Conservation (phyloP, 2,888 invertebrate species). For the Dasysyrphus tricinctus region DNA sequence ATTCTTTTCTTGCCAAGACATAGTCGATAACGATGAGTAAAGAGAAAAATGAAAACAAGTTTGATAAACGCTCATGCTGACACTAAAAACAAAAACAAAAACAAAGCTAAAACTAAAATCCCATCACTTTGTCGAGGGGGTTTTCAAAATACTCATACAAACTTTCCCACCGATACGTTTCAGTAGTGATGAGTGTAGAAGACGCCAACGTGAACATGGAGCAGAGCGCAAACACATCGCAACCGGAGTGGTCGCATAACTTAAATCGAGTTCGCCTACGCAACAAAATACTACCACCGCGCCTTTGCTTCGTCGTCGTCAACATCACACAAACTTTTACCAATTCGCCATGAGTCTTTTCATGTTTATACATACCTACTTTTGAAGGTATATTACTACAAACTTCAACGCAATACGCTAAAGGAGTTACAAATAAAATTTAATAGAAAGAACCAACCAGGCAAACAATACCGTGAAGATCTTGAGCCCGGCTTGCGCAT, state of each 20-base stretch:
- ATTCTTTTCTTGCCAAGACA: slow-evolving; percentile 11
- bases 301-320: slow-evolving; percentile 66
- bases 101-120: slow-evolving; percentile 54
- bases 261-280: slow-evolving; percentile 75
- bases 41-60: slow-evolving; percentile 59
- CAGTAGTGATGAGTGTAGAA: slow-evolving; percentile 69
- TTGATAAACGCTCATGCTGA: slow-evolving; percentile 63
- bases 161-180: slow-evolving; percentile 74
- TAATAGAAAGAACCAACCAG: slow-evolving; percentile 16
- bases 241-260: slow-evolving; percentile 76
- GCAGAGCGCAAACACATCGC: slow-evolving; percentile 56
- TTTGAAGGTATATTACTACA: neutral
- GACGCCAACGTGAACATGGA: slow-evolving; percentile 72
- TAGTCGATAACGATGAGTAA: slow-evolving; percentile 6
- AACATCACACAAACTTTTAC: slow-evolving; percentile 68
- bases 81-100: slow-evolving; percentile 60
- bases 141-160: slow-evolving; percentile 52
- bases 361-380: slow-evolving; percentile 20
- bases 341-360: slow-evolving; percentile 48
- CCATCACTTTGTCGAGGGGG: slow-evolving; percentile 52
- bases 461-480: slow-evolving; percentile 41
- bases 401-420: slow-evolving; percentile 20
- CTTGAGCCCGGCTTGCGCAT: slow-evolving; percentile 23
- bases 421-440: slow-evolving; percentile 35
- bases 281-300: slow-evolving; percentile 69